phyloP scores from a whole-genome alignment of 2,797 vertebrate genomes.

The Rhinella marina region DNA sequence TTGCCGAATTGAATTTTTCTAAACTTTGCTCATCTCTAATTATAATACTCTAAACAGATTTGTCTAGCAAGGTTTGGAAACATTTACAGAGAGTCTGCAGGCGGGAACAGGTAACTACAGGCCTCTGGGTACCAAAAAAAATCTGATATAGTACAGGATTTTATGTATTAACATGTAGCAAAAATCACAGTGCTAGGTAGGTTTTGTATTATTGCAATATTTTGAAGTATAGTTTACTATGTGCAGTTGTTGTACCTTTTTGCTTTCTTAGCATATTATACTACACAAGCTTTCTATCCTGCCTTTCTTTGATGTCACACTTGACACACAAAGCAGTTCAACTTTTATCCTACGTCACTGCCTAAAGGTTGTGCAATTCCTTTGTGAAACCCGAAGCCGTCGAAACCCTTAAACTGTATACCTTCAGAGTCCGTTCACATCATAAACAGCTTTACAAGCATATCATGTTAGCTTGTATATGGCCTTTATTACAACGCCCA shows the following conservation, averaged over 20 bases:
- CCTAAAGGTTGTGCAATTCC: conserved; percentile 60
- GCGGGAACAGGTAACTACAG: no score
- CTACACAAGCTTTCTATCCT: background rate
- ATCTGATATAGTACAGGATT: no score
- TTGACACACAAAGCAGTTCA: background rate
- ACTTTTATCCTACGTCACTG: background rate
- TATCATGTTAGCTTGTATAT: conserved; percentile 64
- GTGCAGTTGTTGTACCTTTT: background rate
- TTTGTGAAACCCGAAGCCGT: conserved; percentile 67
- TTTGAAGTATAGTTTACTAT: background rate
- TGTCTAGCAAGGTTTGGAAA: no score
- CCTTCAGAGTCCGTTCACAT: conserved; percentile 61
- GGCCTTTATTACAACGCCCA: conserved; percentile 54
- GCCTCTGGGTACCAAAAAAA: no score
- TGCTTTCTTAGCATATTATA: background rate
- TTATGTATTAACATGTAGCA: no score
- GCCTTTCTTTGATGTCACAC: background rate
- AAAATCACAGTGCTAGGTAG: no score
- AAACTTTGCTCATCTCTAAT: no score
- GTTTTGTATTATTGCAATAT: no score
- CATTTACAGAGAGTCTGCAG: no score
- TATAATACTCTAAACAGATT: no score
- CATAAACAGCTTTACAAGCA: conserved; percentile 65
- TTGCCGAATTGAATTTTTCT: no score
- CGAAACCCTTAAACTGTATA: conserved; percentile 54